phyloP scores from a whole-genome alignment of 2,113 vertebrate genomes.

The Tetraodon nigroviridis region DNA sequence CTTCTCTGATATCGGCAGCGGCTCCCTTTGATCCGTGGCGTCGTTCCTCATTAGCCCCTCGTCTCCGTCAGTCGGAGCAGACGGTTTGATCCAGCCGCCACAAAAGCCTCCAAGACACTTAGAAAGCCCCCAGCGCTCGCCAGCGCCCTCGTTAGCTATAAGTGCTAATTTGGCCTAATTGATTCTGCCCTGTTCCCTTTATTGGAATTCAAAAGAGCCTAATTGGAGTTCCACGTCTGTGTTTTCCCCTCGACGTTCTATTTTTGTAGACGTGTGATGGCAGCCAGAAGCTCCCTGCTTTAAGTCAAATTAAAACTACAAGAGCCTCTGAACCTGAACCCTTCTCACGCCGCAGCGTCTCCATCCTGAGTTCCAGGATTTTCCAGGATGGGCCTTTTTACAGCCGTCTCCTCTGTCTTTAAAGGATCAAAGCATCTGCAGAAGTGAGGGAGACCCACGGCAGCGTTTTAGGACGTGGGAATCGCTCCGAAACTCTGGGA shows the following conservation, averaged over 20 bases:
- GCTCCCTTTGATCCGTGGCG: conserved; percentile 45
- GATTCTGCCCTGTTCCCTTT: conserved; percentile 38
- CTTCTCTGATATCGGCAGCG: conserved; percentile 39
- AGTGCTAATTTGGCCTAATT: conserved; percentile 41
- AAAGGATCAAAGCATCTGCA: no score
- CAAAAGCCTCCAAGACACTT: conserved; percentile 40
- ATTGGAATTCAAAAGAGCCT: conserved; percentile 25
- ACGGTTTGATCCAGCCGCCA: conserved; percentile 24
- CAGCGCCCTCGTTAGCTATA: conserved; percentile 25
- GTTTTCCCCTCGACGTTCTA: conserved; percentile 25
- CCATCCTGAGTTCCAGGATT: no score
- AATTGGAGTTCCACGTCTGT: conserved; percentile 29
- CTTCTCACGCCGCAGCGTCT: no score
- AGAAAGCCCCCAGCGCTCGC: conserved; percentile 26
- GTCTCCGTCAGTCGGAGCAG: not conserved
- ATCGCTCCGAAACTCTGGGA: no score
- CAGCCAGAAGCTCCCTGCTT: not conserved
- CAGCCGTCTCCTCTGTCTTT: no score
- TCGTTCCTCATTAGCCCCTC: conserved; percentile 13
- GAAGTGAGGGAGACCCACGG: no score
- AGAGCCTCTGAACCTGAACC: no score
- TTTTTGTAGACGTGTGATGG: not conserved
- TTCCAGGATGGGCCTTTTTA: not conserved
- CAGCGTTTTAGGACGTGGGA: no score
- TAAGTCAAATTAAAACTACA: not conserved